phyloP scores from a whole-genome alignment of 1,140 invertebrate species.

The Tachypleus tridentatus region DNA sequence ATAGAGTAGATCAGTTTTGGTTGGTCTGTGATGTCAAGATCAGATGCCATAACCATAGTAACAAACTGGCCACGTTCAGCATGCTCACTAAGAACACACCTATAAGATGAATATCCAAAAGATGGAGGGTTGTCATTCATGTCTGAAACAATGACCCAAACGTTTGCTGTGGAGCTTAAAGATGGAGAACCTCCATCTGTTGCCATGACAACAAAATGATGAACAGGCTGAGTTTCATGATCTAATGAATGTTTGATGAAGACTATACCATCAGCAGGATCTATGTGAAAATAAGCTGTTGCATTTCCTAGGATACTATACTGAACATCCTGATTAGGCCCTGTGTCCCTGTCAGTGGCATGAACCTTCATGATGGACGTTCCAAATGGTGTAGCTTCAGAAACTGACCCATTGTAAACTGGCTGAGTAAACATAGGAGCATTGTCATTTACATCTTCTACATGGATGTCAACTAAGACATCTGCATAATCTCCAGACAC shows the following conservation, averaged over 20 bases:
- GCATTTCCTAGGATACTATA: constrained; percentile 22
- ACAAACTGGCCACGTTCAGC: constrained; percentile 30
- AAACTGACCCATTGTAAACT: constrained; percentile 43
- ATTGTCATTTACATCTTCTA: constrained; percentile 80
- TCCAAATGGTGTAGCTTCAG: constrained; percentile 60
- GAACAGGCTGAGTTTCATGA: constrained; percentile 56
- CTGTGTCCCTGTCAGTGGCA: constrained; percentile 65
- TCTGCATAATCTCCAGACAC: constrained; percentile 70
- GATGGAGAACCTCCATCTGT: constrained; percentile 66
- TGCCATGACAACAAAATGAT: constrained; percentile 72
- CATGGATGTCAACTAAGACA: constrained; percentile 64
- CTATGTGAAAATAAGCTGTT: constrained; percentile 28
- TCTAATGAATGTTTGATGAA: constrained; percentile 44
- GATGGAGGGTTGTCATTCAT: constrained; percentile 75
- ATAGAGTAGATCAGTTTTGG: constrained; percentile 55
- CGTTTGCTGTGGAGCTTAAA: constrained; percentile 47
- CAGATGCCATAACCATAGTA: constrained; percentile 51
- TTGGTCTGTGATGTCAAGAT: constrained; percentile 52
- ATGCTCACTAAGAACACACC: constrained; percentile 65
- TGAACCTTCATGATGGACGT: constrained; percentile 38
- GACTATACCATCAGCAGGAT: constrained; percentile 30
- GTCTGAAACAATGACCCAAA: constrained; percentile 57
- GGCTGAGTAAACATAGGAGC: constrained; percentile 63
- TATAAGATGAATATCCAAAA: constrained; percentile 56
- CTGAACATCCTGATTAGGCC: constrained; percentile 25